phyloP scores from a whole-genome alignment of 92 coral and sea anemone genomes.

The Phenganax marumi region DNA sequence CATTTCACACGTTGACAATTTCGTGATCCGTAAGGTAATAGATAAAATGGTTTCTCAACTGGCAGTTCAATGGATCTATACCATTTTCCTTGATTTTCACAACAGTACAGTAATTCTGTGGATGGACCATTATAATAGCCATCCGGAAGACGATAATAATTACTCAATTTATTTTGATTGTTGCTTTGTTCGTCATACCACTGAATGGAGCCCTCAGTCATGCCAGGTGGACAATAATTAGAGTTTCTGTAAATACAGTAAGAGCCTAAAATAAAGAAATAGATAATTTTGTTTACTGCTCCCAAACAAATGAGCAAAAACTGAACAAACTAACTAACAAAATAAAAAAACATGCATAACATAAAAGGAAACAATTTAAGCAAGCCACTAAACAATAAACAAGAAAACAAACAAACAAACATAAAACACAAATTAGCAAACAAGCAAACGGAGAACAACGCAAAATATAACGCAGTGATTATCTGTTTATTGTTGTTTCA shows the following conservation, averaged over 20 bases:
- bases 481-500: no score
- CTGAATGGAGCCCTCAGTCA: slow-evolving; percentile 5
- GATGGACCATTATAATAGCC: neutral
- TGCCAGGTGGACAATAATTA: slow-evolving; percentile 10
- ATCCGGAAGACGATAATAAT: slow-evolving; percentile 18
- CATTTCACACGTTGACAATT: slow-evolving; percentile 61
- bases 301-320: neutral
- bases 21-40: slow-evolving; percentile 59
- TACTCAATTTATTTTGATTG: neutral
- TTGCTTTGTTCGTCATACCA: slow-evolving; percentile 30
- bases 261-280: slow-evolving; percentile 15
- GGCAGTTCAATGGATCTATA: slow-evolving; percentile 61
- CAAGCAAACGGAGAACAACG: no score
- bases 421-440: no score
- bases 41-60: slow-evolving; percentile 57
- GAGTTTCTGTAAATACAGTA: slow-evolving; percentile 33
- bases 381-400: no score
- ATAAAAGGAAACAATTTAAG: neutral
- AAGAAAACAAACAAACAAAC: no score
- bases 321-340: neutral
- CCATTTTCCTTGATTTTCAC: slow-evolving; percentile 61
- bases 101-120: slow-evolving; percentile 61
- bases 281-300: neutral
- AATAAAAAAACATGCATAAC: neutral
- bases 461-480: no score